A percentile compares a stretch with the other conserved stretches of the same genome.
These are phyloP conservation scores for Lithobates pipiens DNA, from an alignment of 2,797 vertebrate species.

Conservation along the genomic window DNA sequence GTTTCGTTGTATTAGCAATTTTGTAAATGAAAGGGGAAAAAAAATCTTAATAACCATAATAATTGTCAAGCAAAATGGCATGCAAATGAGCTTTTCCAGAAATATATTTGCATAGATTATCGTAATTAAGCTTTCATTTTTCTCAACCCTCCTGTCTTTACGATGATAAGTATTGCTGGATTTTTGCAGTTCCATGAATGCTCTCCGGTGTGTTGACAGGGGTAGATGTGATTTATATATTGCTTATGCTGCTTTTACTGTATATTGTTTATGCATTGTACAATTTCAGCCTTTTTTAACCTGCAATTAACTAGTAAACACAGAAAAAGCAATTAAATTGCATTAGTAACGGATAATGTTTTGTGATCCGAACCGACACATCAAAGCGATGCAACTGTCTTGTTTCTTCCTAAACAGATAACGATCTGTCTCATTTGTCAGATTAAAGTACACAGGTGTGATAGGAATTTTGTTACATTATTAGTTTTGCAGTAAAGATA, in stretches of 20 bases:
- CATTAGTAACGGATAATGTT: conserved; percentile 55
- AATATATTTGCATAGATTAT: conserved; percentile 48
- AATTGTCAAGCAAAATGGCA: conserved; percentile 26
- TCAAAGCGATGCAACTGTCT: conserved; percentile 40
- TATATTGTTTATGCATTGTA: conserved; percentile 13
- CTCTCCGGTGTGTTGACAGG: neutral
- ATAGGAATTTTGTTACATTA: neutral
- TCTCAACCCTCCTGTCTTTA: neutral
- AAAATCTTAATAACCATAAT: conserved; percentile 2
- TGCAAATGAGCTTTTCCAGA: conserved; percentile 24
- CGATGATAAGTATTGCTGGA: neutral
- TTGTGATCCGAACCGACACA: conserved; percentile 35
- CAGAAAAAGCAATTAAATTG: conserved; percentile 50
- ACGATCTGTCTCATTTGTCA: conserved; percentile 40
- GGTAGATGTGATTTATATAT: conserved; percentile 5
- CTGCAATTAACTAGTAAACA: conserved; percentile 46
- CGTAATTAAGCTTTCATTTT: conserved; percentile 20
- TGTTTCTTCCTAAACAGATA: conserved; percentile 38
- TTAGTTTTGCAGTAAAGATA: neutral
- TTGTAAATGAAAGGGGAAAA: neutral
- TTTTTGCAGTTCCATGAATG: neutral
- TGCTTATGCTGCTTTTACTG: neutral
- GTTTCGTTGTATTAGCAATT: neutral
- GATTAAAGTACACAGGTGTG: conserved; percentile 44
- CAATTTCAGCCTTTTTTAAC: conserved; percentile 10